phyloP scores from a whole-genome alignment of 2,113 vertebrate species.

The Plecturocebus donacophilus region DNA sequence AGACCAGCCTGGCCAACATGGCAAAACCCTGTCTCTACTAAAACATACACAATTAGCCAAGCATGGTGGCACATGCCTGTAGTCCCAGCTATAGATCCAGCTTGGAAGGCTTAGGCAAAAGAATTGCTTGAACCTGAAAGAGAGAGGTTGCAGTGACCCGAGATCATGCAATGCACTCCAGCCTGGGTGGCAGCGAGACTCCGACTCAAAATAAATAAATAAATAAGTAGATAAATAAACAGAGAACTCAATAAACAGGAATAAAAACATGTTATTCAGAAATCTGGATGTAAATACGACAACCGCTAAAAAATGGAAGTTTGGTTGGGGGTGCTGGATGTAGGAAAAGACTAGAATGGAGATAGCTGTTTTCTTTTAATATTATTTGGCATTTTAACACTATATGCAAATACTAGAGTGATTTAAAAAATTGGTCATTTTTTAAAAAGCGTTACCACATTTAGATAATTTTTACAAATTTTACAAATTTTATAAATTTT shows the following conservation, averaged over 20 bases:
- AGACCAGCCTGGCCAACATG: too few relatives aligned
- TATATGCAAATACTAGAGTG: not conserved
- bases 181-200: too few relatives aligned
- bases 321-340: not conserved
- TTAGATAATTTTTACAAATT: conserved; percentile 53
- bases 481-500: too few relatives aligned
- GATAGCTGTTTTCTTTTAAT: not conserved
- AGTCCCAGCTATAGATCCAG: too few relatives aligned
- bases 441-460: conserved; percentile 2
- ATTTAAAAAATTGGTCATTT: not conserved
- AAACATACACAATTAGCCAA: too few relatives aligned
- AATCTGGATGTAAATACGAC: conserved; percentile 11
- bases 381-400: conserved; percentile 30
- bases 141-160: too few relatives aligned
- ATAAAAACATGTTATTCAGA: not conserved
- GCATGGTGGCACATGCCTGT: too few relatives aligned
- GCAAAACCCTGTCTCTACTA: too few relatives aligned
- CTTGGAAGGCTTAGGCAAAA: too few relatives aligned
- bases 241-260: not conserved
- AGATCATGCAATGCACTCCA: too few relatives aligned
- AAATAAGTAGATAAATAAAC: conserved; percentile 20
- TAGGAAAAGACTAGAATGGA: not conserved
- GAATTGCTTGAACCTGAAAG: too few relatives aligned
- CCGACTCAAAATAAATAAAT: not conserved
- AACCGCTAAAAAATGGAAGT: not conserved